Evolutionary conservation across 2,888 invertebrate genomes (phyloP).

Genomic region (Andrena trimmerana): DNA sequence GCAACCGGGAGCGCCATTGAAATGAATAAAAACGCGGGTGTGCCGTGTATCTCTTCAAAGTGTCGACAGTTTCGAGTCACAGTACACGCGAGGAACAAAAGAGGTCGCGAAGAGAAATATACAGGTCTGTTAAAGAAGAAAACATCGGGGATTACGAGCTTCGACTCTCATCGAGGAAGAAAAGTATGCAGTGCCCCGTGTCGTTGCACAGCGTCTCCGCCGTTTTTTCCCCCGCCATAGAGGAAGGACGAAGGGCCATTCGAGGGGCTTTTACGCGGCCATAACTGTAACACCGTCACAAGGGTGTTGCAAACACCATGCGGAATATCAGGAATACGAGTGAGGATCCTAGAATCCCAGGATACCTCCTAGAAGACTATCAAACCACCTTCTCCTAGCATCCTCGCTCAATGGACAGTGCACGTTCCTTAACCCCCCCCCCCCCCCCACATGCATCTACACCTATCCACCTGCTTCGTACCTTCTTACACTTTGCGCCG

Average conservation of each 20-base stretch:
- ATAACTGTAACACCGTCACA: constrained; percentile 64
- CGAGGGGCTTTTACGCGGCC: constrained; percentile 68
- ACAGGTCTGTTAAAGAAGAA: constrained; percentile 41
- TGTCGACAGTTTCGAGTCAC: constrained; percentile 11
- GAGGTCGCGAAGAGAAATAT: constrained; percentile 29
- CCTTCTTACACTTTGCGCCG: constrained; percentile 23
- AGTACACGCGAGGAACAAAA: constrained; percentile 29
- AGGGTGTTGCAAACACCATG: constrained; percentile 53
- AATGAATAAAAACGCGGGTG: constrained; percentile 18
- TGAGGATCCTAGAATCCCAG: constrained; percentile 41
- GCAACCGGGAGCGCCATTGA: background rate
- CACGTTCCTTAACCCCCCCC: background rate
- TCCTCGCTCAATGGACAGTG: constrained; percentile 30
- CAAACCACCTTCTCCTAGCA: constrained; percentile 49
- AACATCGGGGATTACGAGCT: constrained; percentile 61
- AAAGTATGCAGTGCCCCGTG: constrained; percentile 25
- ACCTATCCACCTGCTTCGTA: constrained; percentile 8
- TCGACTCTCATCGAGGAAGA: constrained; percentile 27
- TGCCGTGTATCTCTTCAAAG: background rate
- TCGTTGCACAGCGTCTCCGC: constrained; percentile 28
- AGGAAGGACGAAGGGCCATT: constrained; percentile 51
- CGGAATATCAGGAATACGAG: constrained; percentile 50
- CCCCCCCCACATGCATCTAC: background rate
- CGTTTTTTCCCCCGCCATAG: constrained; percentile 14
- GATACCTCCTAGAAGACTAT: constrained; percentile 42